Evolutionary conservation across 2,888 invertebrate species (phyloP), one percentile per base, ranked within the genome.

Genomic region (Platycheirus albimanus): DNA sequence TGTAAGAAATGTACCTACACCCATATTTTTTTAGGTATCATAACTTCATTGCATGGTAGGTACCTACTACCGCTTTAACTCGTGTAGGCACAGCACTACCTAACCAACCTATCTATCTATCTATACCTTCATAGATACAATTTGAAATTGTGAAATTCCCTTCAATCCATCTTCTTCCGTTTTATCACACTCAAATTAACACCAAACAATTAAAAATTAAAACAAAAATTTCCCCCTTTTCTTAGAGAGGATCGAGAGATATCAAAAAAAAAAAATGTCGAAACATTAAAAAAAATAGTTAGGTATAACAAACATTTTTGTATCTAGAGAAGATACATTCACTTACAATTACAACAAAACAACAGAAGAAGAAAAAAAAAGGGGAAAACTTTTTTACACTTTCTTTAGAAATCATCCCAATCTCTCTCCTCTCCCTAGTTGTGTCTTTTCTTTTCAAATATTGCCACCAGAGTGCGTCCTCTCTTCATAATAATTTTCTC

Each of bases 131-230:
- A n/a, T n/a, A n/a, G n/a, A 45, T 36, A 30, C 24, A 15, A 47
- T 54, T 64, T 58, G 19, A 36, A 63, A 72, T 83, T 83, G 71
- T 72, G 77, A 83, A 83, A 77, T 72, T 77, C 61, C 71, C 61
- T 64, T 75, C 58, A 38, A 56, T 45, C 10, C 47, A 74, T 63
- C 36, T 49, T 63, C 67, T 75, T 76, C 66, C 52, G 58, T 76
- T 71, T 81, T 71, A 76, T 76, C 71, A 54, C 78, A 83, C 78
- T 78, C 72, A 83, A 78, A 78, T 83, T 78, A 83, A 83, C 83
- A 78, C 78, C 67, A 58, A 41, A 74, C 72, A 83, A 83, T 83
- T 78, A 83, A 78, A 61, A 74, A 78, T 36, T 30, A n/a, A n/a
- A n/a, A n/a, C n/a, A n/a, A 78, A 75, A 83, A 83, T 69, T 74